Evolutionary conservation across 2,888 invertebrate genomes (phyloP).

Genomic region (Onthophagus sagittarius): DNA sequence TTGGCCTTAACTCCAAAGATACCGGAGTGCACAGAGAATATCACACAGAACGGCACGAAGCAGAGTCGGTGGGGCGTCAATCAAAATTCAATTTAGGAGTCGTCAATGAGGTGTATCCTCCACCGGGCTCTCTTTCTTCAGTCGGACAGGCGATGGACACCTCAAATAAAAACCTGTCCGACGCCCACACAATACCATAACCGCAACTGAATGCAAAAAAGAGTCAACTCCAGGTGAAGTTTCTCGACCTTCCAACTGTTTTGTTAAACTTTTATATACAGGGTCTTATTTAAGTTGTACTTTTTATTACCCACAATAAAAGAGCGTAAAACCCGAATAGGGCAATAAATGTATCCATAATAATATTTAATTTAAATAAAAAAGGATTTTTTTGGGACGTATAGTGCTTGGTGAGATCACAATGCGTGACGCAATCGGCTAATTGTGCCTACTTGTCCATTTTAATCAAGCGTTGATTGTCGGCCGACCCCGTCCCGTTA

Average conservation of each 20-base stretch:
- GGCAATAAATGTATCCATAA: no score
- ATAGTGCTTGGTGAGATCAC: background rate
- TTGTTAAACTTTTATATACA: background rate
- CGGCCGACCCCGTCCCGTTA: background rate
- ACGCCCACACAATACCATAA: background rate
- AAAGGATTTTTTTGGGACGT: background rate
- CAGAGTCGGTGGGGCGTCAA: background rate
- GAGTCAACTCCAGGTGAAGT: background rate
- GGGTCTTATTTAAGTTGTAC: no score
- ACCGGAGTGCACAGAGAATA: background rate
- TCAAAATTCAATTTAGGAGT: background rate
- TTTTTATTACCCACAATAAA: no score
- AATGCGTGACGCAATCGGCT: background rate
- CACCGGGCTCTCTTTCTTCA: background rate
- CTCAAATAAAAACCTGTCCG: background rate
- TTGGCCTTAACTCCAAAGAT: background rate
- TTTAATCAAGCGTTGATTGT: background rate
- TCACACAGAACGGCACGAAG: no score
- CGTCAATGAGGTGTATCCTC: background rate
- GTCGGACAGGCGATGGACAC: background rate
- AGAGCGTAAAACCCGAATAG: no score
- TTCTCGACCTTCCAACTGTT: background rate
- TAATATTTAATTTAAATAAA: no score
- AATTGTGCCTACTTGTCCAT: background rate
- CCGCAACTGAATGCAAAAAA: background rate